phyloP scores from a whole-genome alignment of 2,113 vertebrate species.

The Cryptomyrus ogoouensis region DNA sequence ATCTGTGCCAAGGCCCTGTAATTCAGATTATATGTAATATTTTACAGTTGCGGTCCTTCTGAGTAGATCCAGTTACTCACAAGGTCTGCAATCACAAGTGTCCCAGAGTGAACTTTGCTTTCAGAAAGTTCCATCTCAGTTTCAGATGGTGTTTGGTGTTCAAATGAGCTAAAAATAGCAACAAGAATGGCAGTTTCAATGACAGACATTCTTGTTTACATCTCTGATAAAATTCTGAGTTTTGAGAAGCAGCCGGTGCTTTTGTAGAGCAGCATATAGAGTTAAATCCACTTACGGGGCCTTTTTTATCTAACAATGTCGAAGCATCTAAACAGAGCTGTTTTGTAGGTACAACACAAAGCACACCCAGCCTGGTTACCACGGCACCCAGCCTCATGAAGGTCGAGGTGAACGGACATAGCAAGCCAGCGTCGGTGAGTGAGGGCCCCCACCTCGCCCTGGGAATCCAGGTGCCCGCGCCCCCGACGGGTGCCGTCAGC shows the following conservation, averaged over 20 bases:
- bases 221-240: not conserved
- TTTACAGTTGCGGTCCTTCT: slow-evolving; percentile 71
- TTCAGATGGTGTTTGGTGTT: not conserved
- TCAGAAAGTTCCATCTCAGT: not conserved
- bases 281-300: not conserved
- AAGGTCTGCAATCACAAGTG: slow-evolving; percentile 69
- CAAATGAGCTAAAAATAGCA: not conserved
- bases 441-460: slow-evolving; percentile 78
- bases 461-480: slow-evolving; percentile 77
- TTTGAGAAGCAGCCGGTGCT: not conserved
- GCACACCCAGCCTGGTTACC: slow-evolving; percentile 78
- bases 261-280: not conserved
- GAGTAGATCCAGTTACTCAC: slow-evolving; percentile 61
- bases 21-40: slow-evolving; percentile 74
- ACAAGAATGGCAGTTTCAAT: not conserved
- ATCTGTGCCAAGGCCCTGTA: slow-evolving; percentile 74
- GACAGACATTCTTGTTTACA: not conserved
- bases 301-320: not conserved
- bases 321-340: slow-evolving; percentile 67
- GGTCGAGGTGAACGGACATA: slow-evolving; percentile 95
- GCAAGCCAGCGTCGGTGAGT: slow-evolving; percentile 76
- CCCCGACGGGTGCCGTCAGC: slow-evolving; percentile 80
- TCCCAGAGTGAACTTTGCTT: not conserved
- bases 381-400: slow-evolving; percentile 87
- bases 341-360: slow-evolving; percentile 81